phyloP scores from a whole-genome alignment of 2,888 invertebrate species.

The Notodonta dromedarius region DNA sequence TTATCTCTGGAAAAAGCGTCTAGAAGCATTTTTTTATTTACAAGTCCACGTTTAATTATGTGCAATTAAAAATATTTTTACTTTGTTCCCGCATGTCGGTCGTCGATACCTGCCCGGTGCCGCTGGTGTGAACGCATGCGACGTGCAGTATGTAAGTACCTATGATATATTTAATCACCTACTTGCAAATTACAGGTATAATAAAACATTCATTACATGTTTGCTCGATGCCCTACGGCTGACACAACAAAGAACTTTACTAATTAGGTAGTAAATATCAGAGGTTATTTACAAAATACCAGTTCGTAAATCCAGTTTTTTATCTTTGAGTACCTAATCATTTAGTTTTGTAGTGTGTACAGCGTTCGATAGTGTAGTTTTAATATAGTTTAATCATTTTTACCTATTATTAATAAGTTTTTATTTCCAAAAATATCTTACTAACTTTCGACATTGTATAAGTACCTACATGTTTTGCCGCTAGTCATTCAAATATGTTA shows the following conservation, averaged over 20 bases:
- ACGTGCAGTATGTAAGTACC: slow-evolving; percentile 69
- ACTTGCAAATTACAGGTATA: slow-evolving; percentile 40
- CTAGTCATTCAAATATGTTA: neutral
- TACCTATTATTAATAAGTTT: too few relatives aligned
- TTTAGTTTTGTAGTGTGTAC: slow-evolving; percentile 13
- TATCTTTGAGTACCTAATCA: slow-evolving; percentile 14
- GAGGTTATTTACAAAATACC: slow-evolving; percentile 46
- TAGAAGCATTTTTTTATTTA: slow-evolving; percentile 34
- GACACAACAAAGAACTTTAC: slow-evolving; percentile 42
- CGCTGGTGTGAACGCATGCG: slow-evolving; percentile 46
- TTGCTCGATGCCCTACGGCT: slow-evolving; percentile 34
- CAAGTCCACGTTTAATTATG: slow-evolving; percentile 35
- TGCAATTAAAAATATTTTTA: slow-evolving; percentile 40
- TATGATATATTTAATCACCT: slow-evolving; percentile 41
- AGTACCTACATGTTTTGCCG: too few relatives aligned
- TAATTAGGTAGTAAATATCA: slow-evolving; percentile 44
- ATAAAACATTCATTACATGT: slow-evolving; percentile 35
- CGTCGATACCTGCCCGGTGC: slow-evolving; percentile 34
- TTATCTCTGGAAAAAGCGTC: slow-evolving; percentile 43
- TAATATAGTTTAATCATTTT: neutral
- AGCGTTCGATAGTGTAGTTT: slow-evolving; percentile 1
- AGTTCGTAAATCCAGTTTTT: slow-evolving; percentile 38
- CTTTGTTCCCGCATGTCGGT: slow-evolving; percentile 57
- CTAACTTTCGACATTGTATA: too few relatives aligned
- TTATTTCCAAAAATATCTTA: too few relatives aligned